Percentiles rank a stretch among this genome's conserved stretches.
Evolutionary conservation across 2,888 invertebrate genomes (phyloP).

Genomic region (Nyleta sp.): DNA sequence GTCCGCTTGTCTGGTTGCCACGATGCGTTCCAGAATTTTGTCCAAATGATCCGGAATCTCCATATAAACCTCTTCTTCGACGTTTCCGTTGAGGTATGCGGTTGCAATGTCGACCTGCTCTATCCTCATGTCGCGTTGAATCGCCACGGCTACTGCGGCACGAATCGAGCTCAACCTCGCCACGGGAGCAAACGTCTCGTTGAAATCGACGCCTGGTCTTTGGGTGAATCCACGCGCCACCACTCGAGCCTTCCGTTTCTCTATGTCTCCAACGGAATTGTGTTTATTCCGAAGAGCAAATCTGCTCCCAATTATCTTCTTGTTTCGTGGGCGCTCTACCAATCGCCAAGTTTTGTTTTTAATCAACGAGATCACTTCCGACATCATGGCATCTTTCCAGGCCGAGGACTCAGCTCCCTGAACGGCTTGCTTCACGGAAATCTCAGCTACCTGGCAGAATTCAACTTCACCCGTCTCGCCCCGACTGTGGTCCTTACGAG

Average conservation of each 20-base stretch:
- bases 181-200: slow-evolving; percentile 24
- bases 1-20: not conserved
- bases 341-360: slow-evolving; percentile 15
- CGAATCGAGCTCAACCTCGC: slow-evolving; percentile 33
- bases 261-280: not conserved
- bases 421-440: slow-evolving; percentile 26
- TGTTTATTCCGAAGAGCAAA: slow-evolving; percentile 14
- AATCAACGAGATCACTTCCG: not conserved
- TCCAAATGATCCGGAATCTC: slow-evolving; percentile 40
- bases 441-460: slow-evolving; percentile 7
- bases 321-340: slow-evolving; percentile 7
- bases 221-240: slow-evolving; percentile 20
- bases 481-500: slow-evolving; percentile 3
- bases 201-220: slow-evolving; percentile 3
- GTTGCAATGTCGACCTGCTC: slow-evolving; percentile 15
- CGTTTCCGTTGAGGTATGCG: slow-evolving; percentile 64
- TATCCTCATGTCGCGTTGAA: slow-evolving; percentile 3
- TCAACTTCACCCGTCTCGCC: not conserved
- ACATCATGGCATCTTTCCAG: slow-evolving; percentile 19
- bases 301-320: slow-evolving; percentile 1
- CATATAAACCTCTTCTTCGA: slow-evolving; percentile 50
- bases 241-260: slow-evolving; percentile 17
- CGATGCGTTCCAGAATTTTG: slow-evolving; percentile 16
- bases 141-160: slow-evolving; percentile 55
- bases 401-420: not conserved